A percentile compares a stretch with the other conserved stretches of the same genome.
Evolutionary conservation across 2,113 vertebrate species (phyloP).

Genomic region (Gila orcuttii): DNA sequence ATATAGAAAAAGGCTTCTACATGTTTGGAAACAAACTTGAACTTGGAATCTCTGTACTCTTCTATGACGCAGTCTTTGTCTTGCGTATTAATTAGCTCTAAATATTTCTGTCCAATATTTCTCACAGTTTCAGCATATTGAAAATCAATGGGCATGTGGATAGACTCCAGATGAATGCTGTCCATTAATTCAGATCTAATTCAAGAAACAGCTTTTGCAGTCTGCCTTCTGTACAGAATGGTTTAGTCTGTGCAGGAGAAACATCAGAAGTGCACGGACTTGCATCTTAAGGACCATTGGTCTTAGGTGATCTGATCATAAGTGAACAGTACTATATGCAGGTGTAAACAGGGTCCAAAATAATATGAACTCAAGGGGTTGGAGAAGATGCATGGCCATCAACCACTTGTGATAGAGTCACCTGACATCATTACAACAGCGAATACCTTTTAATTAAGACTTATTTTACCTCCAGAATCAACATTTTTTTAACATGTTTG

Average conservation of each 20-base stretch:
- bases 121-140: conserved; percentile 17
- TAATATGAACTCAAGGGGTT: not conserved
- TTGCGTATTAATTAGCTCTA: not conserved
- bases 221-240: not conserved
- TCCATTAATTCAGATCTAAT: not conserved
- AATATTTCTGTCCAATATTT: conserved; percentile 13
- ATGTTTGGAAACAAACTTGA: not conserved
- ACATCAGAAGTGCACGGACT: not conserved
- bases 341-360: not conserved
- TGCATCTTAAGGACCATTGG: not conserved
- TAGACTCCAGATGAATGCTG: not conserved
- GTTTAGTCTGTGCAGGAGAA: not conserved
- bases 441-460: not conserved
- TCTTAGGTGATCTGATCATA: not conserved
- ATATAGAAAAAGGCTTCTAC: not conserved
- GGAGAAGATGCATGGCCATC: not conserved
- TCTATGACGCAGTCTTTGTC: not conserved
- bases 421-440: not conserved
- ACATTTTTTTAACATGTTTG: not conserved
- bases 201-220: not conserved
- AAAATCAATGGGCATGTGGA: not conserved
- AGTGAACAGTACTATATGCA: not conserved
- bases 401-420: not conserved
- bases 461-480: not conserved
- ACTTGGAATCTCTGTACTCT: not conserved